Base-by-base conservation (phyloP, 37 sponge, comb jelly and placozoan genomes). In the Beroe forskalii region DNA sequence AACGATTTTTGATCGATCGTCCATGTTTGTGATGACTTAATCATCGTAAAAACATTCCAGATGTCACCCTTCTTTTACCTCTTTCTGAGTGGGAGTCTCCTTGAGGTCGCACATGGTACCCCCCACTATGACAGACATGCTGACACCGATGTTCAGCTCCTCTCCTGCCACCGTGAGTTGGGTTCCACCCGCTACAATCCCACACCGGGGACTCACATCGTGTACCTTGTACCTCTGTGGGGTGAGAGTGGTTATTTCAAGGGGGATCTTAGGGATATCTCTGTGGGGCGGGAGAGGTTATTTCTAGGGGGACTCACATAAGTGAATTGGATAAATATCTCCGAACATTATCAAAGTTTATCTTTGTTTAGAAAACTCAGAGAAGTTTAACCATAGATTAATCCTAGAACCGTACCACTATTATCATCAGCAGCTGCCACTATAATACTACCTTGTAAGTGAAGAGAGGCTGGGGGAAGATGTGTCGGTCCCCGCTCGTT, bases 61-160 rank as follows among this genome's bases (percentile, higher is more conserved):
- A n/a, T n/a, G n/a, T n/a, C n/a, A n/a, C n/a, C 55, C 55, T 48
- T 12, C 55, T 48, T 12, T 12, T 48, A 64, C 66, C 38, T 69
- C 37, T 69, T 35, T 69, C 39, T 69, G 72, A 25, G 86, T 42
- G 48, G 86, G 40, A 19, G 14, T 44, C 24, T 41, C 55, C 17
- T 6, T 25, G 35, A 90, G 62, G 41, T 90, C 44, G 30, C 90
- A 90, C 42, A 64, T 14, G 24, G 67, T 90, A 3, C 90, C 90
- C 22, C 32, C 64, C 23, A 64, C 90, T 23, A 64, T 28, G 22
- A 90, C 90, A 39, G 41, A 39, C 66, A 90, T 39, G 6, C 25
- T 25, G n/a, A 38, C 67, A 4, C 90, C 90, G 17, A 90, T 64
- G 41, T 90, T 61, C 9, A 90, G 90, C 23, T 90, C 44, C 30